Evolutionary conservation across 2,113 vertebrate species (phyloP).

Genomic region (Cochlearius cochlearius): DNA sequence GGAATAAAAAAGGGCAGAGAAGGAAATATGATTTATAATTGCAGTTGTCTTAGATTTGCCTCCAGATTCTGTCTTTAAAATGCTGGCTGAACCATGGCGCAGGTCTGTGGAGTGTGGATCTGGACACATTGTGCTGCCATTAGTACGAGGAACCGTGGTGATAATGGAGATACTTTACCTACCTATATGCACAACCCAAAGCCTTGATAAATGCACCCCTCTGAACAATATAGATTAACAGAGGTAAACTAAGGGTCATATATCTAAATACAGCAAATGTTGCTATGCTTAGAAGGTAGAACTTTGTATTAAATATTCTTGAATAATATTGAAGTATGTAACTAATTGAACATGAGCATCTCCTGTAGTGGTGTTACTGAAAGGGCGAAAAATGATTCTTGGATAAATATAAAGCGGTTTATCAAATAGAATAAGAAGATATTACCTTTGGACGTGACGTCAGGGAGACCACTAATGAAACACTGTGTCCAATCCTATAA

Average conservation of each 20-base stretch:
- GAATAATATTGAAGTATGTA: not conserved
- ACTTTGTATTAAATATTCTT: not conserved
- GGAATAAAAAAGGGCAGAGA: not conserved
- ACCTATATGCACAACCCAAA: not conserved
- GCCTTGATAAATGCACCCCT: not conserved
- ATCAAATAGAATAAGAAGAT: not conserved
- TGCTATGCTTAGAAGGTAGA: not conserved
- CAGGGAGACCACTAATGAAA: not conserved
- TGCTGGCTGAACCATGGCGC: not conserved
- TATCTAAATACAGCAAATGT: not conserved
- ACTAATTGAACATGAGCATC: not conserved
- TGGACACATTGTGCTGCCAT: not conserved
- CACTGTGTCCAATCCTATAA: not conserved
- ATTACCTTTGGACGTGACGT: not conserved
- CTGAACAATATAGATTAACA: not conserved
- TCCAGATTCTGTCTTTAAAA: not conserved
- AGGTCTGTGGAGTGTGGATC: not conserved
- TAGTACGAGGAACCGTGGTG: not conserved
- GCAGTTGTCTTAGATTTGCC: not conserved
- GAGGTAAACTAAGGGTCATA: not conserved
- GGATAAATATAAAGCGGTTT: not conserved
- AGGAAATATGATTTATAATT: not conserved
- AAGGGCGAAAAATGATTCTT: not conserved
- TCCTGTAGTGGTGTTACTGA: not conserved
- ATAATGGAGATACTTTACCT: not conserved